A percentile compares a stretch with the other conserved stretches of the same genome.
Conservation (phyloP, 1,140 invertebrate species). For the Drosophila aff. region DNA sequence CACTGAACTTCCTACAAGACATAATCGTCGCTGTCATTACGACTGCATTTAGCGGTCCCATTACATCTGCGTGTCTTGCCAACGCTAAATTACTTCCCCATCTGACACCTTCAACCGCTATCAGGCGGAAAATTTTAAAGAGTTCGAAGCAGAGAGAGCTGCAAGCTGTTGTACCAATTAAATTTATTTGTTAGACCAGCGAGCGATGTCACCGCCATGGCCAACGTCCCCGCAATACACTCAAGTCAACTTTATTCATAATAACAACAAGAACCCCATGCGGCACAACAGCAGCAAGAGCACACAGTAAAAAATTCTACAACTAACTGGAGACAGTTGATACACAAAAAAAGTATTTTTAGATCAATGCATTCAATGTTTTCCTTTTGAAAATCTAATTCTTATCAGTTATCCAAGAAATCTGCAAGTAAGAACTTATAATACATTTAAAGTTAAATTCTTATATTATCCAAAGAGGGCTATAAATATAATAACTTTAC, state of each 20-base stretch:
- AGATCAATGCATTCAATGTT: not conserved
- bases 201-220: conserved; percentile 53
- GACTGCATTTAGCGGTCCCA: conserved; percentile 35
- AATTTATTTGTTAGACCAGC: conserved; percentile 65
- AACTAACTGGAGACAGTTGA: no score
- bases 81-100: conserved; percentile 32
- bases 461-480: not conserved
- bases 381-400: not conserved
- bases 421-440: not conserved
- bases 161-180: conserved; percentile 65
- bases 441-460: not conserved
- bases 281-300: conserved; percentile 23
- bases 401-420: not conserved
- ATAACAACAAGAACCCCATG: conserved; percentile 44
- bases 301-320: not conserved
- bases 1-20: conserved; percentile 20
- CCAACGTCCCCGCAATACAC: conserved; percentile 55
- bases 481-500: not conserved
- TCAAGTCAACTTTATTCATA: conserved; percentile 74
- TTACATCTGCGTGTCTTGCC: conserved; percentile 22
- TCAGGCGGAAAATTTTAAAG: conserved; percentile 46
- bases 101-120: conserved; percentile 25
- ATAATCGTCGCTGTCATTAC: conserved; percentile 30
- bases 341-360: not conserved
- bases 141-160: conserved; percentile 9